Evolutionary conservation across 2,888 invertebrate genomes (phyloP).

Genomic region (Frankliniella intonsa): DNA sequence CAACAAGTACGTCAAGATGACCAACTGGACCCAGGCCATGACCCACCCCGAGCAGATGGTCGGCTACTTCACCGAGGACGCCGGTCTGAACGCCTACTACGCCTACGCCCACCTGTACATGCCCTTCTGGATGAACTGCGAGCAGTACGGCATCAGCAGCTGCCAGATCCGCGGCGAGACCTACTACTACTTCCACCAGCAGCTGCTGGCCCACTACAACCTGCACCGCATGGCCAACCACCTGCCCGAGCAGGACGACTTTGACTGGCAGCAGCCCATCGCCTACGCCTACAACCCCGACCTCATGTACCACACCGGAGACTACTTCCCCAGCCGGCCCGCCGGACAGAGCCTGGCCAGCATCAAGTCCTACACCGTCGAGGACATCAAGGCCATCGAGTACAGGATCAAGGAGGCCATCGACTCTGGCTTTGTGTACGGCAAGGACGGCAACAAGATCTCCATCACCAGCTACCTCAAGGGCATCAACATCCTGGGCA

Average conservation of each 20-base stretch:
- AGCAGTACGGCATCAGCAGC: slow-evolving; percentile 49
- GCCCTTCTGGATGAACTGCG: slow-evolving; percentile 60
- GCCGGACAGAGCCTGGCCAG: slow-evolving; percentile 48
- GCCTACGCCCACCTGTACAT: slow-evolving; percentile 58
- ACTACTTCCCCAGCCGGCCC: slow-evolving; percentile 52
- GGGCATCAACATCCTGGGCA: slow-evolving; percentile 60
- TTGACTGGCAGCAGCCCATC: slow-evolving; percentile 48
- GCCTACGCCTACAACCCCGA: slow-evolving; percentile 55
- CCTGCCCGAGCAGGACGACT: slow-evolving; percentile 48
- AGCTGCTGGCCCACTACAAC: slow-evolving; percentile 60
- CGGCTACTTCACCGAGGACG: slow-evolving; percentile 66
- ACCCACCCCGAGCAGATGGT: slow-evolving; percentile 56
- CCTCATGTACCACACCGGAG: slow-evolving; percentile 53
- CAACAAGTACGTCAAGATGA: slow-evolving; percentile 27
- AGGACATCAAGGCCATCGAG: slow-evolving; percentile 40
- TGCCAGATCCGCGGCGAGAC: slow-evolving; percentile 44
- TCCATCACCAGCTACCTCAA: slow-evolving; percentile 56
- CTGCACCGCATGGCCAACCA: slow-evolving; percentile 50
- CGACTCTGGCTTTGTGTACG: slow-evolving; percentile 39
- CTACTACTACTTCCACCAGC: slow-evolving; percentile 58
- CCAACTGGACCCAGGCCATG: slow-evolving; percentile 41
- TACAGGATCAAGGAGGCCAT: slow-evolving; percentile 38
- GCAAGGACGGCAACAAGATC: slow-evolving; percentile 51
- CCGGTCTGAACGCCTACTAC: slow-evolving; percentile 63
- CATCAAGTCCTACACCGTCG: slow-evolving; percentile 42